Percentiles rank a stretch among this genome's conserved stretches.
Evolutionary conservation across 2,797 vertebrate genomes (phyloP).

Genomic region (Coccyzus lansbergi): DNA sequence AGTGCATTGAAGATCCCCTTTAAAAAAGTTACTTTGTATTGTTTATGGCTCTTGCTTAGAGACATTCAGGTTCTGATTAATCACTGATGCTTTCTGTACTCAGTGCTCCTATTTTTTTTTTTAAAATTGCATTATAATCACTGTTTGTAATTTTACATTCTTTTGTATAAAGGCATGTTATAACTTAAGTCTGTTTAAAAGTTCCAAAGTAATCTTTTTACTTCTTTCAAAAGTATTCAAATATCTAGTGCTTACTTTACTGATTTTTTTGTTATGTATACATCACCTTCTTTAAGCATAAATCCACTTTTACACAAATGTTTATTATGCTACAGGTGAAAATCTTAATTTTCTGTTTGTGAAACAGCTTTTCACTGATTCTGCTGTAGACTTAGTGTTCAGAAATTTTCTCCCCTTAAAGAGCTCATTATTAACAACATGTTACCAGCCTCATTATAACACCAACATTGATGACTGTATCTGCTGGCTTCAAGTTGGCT

Average conservation of each 20-base stretch:
- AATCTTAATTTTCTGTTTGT: neutral
- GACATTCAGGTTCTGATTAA: neutral
- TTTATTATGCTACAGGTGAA: neutral
- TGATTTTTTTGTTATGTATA: neutral
- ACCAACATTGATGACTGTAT: neutral
- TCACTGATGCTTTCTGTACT: neutral
- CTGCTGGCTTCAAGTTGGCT: neutral
- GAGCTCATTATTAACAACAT: too few relatives aligned
- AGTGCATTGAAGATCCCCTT: neutral
- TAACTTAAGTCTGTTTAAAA: neutral
- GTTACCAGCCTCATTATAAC: neutral
- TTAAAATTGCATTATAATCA: neutral
- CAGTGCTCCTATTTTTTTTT: neutral
- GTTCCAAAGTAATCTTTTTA: neutral
- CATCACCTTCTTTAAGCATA: neutral
- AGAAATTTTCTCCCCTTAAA: neutral
- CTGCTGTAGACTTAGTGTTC: neutral
- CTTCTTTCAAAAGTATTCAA: neutral
- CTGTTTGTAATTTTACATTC: neutral
- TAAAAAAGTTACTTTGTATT: neutral
- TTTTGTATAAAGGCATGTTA: neutral
- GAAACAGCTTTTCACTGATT: neutral
- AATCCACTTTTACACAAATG: neutral
- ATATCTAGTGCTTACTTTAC: neutral
- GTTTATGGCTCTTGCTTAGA: neutral